These are phyloP conservation scores for Frieseomelitta varia DNA, from an alignment of 1,140 invertebrate genomes.

Conservation along the genomic window DNA sequence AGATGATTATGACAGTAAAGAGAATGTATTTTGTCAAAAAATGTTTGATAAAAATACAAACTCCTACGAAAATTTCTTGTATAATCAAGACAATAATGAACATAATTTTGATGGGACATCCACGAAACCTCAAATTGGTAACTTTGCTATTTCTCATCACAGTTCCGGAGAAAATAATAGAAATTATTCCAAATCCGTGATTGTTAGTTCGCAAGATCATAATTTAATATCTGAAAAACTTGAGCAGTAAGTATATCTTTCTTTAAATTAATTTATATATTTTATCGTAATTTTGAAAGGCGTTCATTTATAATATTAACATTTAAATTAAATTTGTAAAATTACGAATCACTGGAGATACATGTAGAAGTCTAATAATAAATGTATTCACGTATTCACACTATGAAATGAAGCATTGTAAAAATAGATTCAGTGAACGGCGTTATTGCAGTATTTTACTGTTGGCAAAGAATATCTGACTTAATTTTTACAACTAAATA, in stretches of 20 bases:
- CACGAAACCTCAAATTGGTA: slow-evolving; percentile 76
- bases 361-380: slow-evolving; percentile 75
- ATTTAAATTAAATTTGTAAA: slow-evolving; percentile 36
- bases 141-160: slow-evolving; percentile 77
- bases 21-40: slow-evolving; percentile 48
- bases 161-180: slow-evolving; percentile 78
- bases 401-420: slow-evolving; percentile 72
- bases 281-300: not conserved
- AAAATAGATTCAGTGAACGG: slow-evolving; percentile 76
- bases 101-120: slow-evolving; percentile 72
- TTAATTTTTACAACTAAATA: not conserved
- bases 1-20: slow-evolving; percentile 69
- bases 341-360: slow-evolving; percentile 40
- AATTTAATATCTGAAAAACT: slow-evolving; percentile 77
- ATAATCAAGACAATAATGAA: slow-evolving; percentile 62
- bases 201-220: slow-evolving; percentile 75
- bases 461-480: slow-evolving; percentile 14
- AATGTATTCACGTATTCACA: slow-evolving; percentile 69
- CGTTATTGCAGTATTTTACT: slow-evolving; percentile 52
- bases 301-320: slow-evolving; percentile 12
- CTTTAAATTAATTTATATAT: slow-evolving; percentile 8
- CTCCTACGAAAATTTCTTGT: slow-evolving; percentile 48
- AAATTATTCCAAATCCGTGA: slow-evolving; percentile 77
- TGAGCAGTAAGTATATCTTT: slow-evolving; percentile 75
- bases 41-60: slow-evolving; percentile 49